Evolutionary conservation across 2,797 vertebrate genomes (phyloP), one percentile per base, ranked within the genome.

Genomic region (Choloepus didactylus): DNA sequence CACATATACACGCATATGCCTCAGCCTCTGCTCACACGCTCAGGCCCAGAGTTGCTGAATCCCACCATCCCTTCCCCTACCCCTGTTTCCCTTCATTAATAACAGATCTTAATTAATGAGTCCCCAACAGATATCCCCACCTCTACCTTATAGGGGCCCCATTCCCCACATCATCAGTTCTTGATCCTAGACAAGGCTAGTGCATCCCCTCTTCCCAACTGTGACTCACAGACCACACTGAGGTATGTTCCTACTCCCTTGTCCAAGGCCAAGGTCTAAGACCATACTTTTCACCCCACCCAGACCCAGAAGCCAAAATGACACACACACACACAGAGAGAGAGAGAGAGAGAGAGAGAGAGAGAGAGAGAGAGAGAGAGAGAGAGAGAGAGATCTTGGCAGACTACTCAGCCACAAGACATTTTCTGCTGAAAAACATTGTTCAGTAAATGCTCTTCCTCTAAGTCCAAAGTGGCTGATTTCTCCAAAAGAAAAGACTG

Each of bases 401-500:
- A 88, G 59, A 35, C 35, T 2, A 93, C 27, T 81, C 59, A 81
- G 73, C 4, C 38, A 77, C 12, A 67, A 41, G 16, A 49, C 46
- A 3, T 49, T 93, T 95, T 90, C 62, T 49, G 16, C 38, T 59
- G 25, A 35, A 83, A 95, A 87, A 18, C 6, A 7, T 72, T 77
- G 77, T 72, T 79, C 18, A 66, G 14, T 72, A 93, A 73, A 84
- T 69, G n/a, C 23, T 29, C 62, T 93, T 93, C 79, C 46, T 60
- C 16, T 35, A 90, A 91, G 59, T 41, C 67, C 31, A 93, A 62
- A 91, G 44, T 89, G 25, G 31, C 18, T 93, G 41, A 73, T 66
- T 93, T 79, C 82, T 69, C 70, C 70, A 91, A 73, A 38, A 93
- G 72, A 25, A 93, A 77, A 87, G 69, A 84, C 31, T 76, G 44